Evolutionary conservation across 2,888 invertebrate species (phyloP).

Genomic region (Dione vanillae): DNA sequence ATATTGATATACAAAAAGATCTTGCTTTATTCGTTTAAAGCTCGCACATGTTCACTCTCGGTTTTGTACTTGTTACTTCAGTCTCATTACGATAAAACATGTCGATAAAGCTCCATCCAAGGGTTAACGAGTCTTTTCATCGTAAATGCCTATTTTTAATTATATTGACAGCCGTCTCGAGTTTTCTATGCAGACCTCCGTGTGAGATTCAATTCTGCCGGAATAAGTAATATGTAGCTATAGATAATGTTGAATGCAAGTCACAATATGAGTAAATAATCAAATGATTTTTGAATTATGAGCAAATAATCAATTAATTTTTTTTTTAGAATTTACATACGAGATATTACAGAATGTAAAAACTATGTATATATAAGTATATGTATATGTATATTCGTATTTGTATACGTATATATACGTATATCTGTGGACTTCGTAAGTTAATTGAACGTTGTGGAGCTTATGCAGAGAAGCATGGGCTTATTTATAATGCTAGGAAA

Average conservation of each 20-base stretch:
- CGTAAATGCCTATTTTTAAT: constrained; percentile 67
- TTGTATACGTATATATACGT: no score
- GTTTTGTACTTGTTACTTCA: constrained; percentile 32
- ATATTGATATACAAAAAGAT: not conserved
- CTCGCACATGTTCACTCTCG: constrained; percentile 3
- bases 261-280: constrained; percentile 6
- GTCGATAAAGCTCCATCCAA: constrained; percentile 64
- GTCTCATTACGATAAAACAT: constrained; percentile 68
- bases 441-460: no score
- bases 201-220: constrained; percentile 26
- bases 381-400: no score
- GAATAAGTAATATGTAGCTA: not conserved
- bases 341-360: no score
- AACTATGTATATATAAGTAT: no score
- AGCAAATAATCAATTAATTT: no score
- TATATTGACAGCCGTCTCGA: constrained; percentile 62
- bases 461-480: no score
- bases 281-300: not conserved
- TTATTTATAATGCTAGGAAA: no score
- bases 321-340: no score
- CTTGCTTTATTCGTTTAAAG: not conserved
- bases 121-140: constrained; percentile 74
- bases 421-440: no score
- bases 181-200: constrained; percentile 37
- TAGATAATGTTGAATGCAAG: not conserved